phyloP scores from a whole-genome alignment of 1,140 invertebrate species.

The Macrotrachela quadricornifera region DNA sequence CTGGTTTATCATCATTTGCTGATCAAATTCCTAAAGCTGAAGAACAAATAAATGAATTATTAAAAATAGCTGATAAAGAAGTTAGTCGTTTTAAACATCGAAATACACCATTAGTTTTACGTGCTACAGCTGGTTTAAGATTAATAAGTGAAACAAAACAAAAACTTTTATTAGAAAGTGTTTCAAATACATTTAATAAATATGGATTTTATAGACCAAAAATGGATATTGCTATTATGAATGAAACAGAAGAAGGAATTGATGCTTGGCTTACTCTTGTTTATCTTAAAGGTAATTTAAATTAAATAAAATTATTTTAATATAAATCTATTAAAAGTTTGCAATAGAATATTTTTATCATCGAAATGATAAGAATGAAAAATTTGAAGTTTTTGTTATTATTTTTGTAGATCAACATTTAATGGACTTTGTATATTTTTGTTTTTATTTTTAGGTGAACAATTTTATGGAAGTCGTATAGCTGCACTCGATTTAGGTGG shows the following conservation, averaged over 20 bases:
- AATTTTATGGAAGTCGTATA: slow-evolving; percentile 30
- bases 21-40: slow-evolving; percentile 47
- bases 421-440: no score
- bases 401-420: no score
- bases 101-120: slow-evolving; percentile 50
- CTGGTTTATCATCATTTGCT: slow-evolving; percentile 59
- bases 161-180: slow-evolving; percentile 30
- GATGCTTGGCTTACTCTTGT: slow-evolving; percentile 9
- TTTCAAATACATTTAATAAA: no score
- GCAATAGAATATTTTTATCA: not conserved
- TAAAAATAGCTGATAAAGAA: slow-evolving; percentile 50
- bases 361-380: slow-evolving; percentile 13
- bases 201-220: slow-evolving; percentile 14
- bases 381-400: slow-evolving; percentile 29
- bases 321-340: not conserved
- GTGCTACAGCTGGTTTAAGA: slow-evolving; percentile 63
- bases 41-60: slow-evolving; percentile 38
- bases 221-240: slow-evolving; percentile 69
- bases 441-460: no score
- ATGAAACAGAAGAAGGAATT: slow-evolving; percentile 61
- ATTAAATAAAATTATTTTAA: no score
- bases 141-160: slow-evolving; percentile 53
- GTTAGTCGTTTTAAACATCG: slow-evolving; percentile 50
- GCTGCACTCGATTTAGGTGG: slow-evolving; percentile 77
- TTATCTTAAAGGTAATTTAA: slow-evolving; percentile 4